Evolutionary conservation across 2,113 vertebrate species (phyloP).

Genomic region (Hirundichthys speculiger): DNA sequence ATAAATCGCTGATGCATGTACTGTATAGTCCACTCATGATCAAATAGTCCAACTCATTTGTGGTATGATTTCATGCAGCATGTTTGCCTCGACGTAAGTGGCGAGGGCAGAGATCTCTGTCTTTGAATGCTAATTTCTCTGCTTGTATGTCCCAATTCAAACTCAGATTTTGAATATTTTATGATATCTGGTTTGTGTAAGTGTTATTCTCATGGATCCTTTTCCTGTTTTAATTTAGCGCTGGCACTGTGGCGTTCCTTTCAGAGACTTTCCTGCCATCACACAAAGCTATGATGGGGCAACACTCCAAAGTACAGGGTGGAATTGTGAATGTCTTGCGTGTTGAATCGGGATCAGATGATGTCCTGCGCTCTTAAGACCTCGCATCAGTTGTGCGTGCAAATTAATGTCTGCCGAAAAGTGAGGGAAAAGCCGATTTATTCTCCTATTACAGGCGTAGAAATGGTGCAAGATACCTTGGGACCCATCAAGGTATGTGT

Average conservation of each 20-base stretch:
- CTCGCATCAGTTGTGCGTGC: slow-evolving; percentile 6
- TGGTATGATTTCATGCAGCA: slow-evolving; percentile 11
- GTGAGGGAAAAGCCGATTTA: slow-evolving; percentile 36
- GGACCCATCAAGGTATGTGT: slow-evolving; percentile 3
- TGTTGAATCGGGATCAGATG: slow-evolving; percentile 49
- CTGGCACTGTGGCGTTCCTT: too few species aligned
- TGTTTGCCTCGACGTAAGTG: slow-evolving; percentile 13
- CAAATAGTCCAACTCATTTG: neutral
- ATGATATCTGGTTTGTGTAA: slow-evolving; percentile 1
- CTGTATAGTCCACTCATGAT: too few species aligned
- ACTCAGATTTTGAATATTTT: slow-evolving; percentile 32
- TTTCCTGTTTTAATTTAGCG: too few species aligned
- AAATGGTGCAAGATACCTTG: slow-evolving; percentile 35
- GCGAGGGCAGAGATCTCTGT: neutral
- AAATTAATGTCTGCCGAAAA: neutral
- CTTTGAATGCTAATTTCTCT: slow-evolving; percentile 21
- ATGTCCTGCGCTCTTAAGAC: neutral
- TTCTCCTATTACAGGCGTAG: slow-evolving; percentile 48
- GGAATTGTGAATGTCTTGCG: slow-evolving; percentile 24
- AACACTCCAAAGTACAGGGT: slow-evolving; percentile 27
- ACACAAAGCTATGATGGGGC: slow-evolving; percentile 7
- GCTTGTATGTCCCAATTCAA: slow-evolving; percentile 24
- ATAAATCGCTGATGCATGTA: too few species aligned
- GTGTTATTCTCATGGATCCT: slow-evolving; percentile 12
- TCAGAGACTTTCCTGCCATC: too few species aligned